A percentile compares a stretch with the other conserved stretches of the same genome.
Evolutionary conservation across 2,888 invertebrate genomes (phyloP).

Genomic region (Rhagophthalmus giganteus): DNA sequence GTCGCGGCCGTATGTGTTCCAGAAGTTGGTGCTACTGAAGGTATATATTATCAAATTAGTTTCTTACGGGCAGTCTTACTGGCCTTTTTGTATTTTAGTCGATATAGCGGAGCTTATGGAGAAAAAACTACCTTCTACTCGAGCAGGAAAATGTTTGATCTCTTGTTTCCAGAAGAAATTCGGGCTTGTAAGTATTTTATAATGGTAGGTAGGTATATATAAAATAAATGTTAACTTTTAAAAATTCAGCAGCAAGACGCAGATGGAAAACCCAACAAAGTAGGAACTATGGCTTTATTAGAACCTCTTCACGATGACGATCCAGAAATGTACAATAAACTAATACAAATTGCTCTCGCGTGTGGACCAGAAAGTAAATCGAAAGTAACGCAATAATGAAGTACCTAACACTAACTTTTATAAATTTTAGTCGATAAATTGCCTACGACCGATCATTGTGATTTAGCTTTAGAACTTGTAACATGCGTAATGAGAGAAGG

Average conservation of each 20-base stretch:
- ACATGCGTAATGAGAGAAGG: not conserved
- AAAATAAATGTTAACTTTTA: no score
- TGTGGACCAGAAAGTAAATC: constrained; percentile 51
- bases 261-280: constrained; percentile 28
- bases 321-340: constrained; percentile 45
- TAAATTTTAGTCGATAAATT: not conserved
- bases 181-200: constrained; percentile 53
- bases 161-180: constrained; percentile 56
- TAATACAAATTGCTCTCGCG: constrained; percentile 51
- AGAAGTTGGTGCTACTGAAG: constrained; percentile 5
- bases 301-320: constrained; percentile 51
- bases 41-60: not conserved
- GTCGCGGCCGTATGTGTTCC: not conserved
- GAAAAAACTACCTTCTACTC: constrained; percentile 52
- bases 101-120: constrained; percentile 41
- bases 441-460: constrained; percentile 2
- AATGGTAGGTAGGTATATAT: no score
- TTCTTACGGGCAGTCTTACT: not conserved
- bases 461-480: not conserved
- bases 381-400: no score
- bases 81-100: constrained; percentile 20
- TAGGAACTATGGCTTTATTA: constrained; percentile 46
- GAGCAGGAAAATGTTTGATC: constrained; percentile 55
- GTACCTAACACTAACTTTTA: no score
- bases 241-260: constrained; percentile 16